Evolutionary conservation across 2,888 invertebrate genomes (phyloP).

Genomic region (Drosophila buzzatii): DNA sequence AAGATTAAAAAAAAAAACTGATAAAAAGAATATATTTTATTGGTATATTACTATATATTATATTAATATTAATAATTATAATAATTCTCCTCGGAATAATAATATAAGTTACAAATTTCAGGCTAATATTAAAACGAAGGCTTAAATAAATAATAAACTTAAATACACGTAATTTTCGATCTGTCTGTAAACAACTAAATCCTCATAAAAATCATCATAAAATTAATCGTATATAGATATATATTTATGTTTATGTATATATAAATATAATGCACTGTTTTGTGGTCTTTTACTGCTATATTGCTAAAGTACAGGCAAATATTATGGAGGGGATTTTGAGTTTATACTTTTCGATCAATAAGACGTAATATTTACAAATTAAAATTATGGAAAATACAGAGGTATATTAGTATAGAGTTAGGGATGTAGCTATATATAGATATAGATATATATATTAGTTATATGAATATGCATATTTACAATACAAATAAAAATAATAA

Average conservation of each 20-base stretch:
- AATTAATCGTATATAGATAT: constrained; percentile 6
- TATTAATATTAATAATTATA: constrained; percentile 2
- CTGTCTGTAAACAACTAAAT: neutral
- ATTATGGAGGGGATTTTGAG: constrained; percentile 1
- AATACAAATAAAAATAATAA: constrained; percentile 37
- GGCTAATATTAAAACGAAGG: neutral
- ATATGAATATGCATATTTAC: constrained; percentile 42
- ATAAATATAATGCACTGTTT: constrained; percentile 20
- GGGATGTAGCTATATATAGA: neutral
- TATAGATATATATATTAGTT: constrained; percentile 7
- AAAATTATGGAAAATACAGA: constrained; percentile 35
- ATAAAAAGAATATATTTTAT: constrained; percentile 6
- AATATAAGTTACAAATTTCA: constrained; percentile 1
- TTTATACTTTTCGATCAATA: constrained; percentile 6
- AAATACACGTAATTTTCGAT: neutral
- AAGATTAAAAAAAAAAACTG: neutral
- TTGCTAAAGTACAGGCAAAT: constrained; percentile 14
- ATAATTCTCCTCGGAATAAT: constrained; percentile 8
- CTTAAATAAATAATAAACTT: constrained; percentile 13
- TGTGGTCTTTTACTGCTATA: constrained; percentile 27
- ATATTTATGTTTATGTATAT: constrained; percentile 1
- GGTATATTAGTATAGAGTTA: constrained; percentile 31
- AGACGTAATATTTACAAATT: constrained; percentile 62
- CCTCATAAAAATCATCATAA: constrained; percentile 7
- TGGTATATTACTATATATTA: constrained; percentile 1